Percentiles rank a stretch among this genome's conserved stretches.
phyloP scores from a whole-genome alignment of 2,888 invertebrate species.

The Spodoptera littoralis region DNA sequence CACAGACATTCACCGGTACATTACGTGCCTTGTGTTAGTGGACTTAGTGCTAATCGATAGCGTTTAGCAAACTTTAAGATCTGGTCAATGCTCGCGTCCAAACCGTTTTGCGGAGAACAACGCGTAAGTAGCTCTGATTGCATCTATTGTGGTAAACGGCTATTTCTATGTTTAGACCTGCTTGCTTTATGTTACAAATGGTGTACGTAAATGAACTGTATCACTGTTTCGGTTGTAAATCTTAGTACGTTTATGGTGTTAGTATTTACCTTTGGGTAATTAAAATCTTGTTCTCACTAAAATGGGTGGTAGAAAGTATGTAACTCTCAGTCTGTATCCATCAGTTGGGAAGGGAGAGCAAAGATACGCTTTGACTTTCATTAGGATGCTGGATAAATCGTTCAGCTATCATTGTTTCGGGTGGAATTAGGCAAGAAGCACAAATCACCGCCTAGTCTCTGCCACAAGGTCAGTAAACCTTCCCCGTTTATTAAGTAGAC shows the following conservation, averaged over 20 bases:
- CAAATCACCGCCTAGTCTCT: too few relatives aligned
- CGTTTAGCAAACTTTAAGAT: constrained; percentile 52
- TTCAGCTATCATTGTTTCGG: too few relatives aligned
- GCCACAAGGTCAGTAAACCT: not conserved
- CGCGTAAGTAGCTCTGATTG: constrained; percentile 22
- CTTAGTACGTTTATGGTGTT: constrained; percentile 6
- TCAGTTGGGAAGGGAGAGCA: too few relatives aligned
- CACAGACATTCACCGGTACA: constrained; percentile 55
- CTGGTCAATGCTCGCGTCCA: constrained; percentile 24
- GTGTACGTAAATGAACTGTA: constrained; percentile 25
- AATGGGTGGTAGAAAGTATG: too few relatives aligned
- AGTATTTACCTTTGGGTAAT: not conserved
- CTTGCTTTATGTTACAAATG: constrained; percentile 43
- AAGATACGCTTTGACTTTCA: too few relatives aligned
- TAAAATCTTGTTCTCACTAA: too few relatives aligned
- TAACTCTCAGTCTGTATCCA: not conserved
- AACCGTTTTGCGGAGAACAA: constrained; percentile 26
- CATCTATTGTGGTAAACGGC: constrained; percentile 36
- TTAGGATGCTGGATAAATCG: too few relatives aligned
- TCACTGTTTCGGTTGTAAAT: constrained; percentile 13
- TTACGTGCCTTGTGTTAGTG: constrained; percentile 42
- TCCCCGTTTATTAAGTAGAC: not conserved
- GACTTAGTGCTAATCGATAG: constrained; percentile 52
- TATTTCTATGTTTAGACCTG: constrained; percentile 46
- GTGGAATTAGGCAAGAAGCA: too few relatives aligned